These are phyloP conservation scores for Micronycteris hirsuta DNA, from an alignment of 2,113 vertebrate species.

Conservation along the genomic window DNA sequence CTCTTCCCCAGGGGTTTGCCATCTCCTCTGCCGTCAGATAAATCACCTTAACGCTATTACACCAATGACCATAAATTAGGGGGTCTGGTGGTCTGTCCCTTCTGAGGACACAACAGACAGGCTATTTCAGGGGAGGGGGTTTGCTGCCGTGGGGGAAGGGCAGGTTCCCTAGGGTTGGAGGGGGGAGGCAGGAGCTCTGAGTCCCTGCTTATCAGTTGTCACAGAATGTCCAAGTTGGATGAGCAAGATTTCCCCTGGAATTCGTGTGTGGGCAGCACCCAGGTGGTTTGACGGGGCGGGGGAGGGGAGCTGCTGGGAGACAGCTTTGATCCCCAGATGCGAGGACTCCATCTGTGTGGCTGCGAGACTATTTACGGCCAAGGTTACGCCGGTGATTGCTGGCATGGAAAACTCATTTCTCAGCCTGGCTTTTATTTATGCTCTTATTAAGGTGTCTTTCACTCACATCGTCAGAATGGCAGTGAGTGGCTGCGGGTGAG, in stretches of 20 bases:
- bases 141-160: background rate
- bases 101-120: conserved; percentile 73
- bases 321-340: conserved; percentile 77
- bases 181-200: background rate
- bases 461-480: conserved; percentile 77
- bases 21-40: conserved; percentile 80
- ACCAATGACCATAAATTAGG: conserved; percentile 84
- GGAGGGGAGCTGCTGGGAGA: conserved; percentile 70
- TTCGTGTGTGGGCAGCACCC: conserved; percentile 21
- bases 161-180: background rate
- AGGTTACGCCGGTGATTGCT: conserved; percentile 80
- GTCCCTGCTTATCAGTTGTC: conserved; percentile 54
- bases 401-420: conserved; percentile 84
- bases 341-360: conserved; percentile 79
- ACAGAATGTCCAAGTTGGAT: conserved; percentile 58
- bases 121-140: conserved; percentile 66
- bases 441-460: conserved; percentile 84
- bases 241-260: background rate
- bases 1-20: conserved; percentile 78
- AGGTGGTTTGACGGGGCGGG: conserved; percentile 78
- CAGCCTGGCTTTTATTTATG: conserved; percentile 84
- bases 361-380: conserved; percentile 77
- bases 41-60: conserved; percentile 83
- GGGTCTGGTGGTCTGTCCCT: conserved; percentile 71
- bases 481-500: conserved; percentile 75